Conservation (phyloP, 2,888 invertebrate genomes). For the Polydrusus pterygomalis region DNA sequence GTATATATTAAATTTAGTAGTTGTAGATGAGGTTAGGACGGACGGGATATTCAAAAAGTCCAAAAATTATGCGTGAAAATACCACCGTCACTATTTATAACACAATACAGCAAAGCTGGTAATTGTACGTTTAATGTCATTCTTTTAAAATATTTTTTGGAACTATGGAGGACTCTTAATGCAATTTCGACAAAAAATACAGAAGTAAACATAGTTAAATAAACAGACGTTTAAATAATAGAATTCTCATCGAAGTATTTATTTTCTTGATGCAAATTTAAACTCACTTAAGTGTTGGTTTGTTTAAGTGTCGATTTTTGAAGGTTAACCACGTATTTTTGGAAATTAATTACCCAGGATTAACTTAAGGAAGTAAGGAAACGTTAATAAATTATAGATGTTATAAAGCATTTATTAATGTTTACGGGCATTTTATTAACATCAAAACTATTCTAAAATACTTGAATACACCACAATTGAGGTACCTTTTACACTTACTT, state of each 20-base stretch:
- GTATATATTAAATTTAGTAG: not conserved
- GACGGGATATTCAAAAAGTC: no score
- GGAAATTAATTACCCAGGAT: conserved; percentile 12
- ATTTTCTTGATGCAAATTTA: conserved; percentile 35
- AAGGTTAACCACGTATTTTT: conserved; percentile 25
- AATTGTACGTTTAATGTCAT: no score
- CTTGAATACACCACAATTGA: no score
- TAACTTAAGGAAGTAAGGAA: not conserved
- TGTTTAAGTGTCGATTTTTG: conserved; percentile 26
- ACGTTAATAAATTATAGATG: not conserved
- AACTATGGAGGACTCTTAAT: no score
- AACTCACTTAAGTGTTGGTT: conserved; percentile 23
- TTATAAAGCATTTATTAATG: no score
- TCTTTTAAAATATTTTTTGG: not conserved
- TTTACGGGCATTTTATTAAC: no score
- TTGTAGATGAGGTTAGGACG: no score
- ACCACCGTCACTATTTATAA: no score
- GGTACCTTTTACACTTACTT: no score
- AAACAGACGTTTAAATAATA: conserved; percentile 15
- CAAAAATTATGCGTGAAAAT: no score
- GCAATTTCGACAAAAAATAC: conserved; percentile 1
- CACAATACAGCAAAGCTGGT: no score
- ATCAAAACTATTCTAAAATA: no score
- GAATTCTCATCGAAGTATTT: conserved; percentile 27
- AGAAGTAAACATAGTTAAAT: conserved; percentile 12